phyloP scores from a whole-genome alignment of 2,113 vertebrate species.

The Ictalurus punctatus region DNA sequence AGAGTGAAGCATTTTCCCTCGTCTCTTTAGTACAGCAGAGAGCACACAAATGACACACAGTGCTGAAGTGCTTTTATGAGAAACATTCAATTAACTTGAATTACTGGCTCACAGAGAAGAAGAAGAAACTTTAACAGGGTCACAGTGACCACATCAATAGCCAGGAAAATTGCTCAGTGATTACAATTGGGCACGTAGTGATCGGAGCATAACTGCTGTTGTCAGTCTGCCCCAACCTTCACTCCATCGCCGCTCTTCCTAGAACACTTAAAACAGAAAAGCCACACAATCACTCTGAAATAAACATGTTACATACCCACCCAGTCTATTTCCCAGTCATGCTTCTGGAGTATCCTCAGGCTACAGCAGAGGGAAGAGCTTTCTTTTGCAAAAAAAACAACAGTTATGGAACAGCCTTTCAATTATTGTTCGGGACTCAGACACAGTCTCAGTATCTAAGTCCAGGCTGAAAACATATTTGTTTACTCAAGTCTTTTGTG shows the following conservation, averaged over 20 bases:
- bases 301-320: not conserved
- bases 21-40: not conserved
- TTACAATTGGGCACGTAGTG: not conserved
- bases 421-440: no score
- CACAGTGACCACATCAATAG: conserved; percentile 30
- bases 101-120: not conserved
- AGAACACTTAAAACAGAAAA: not conserved
- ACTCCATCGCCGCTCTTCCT: not conserved
- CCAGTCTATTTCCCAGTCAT: not conserved
- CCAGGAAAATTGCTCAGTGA: conserved; percentile 34
- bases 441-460: no score
- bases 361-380: not conserved
- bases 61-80: not conserved
- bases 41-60: not conserved
- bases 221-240: not conserved
- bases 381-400: no score
- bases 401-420: no score
- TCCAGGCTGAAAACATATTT: no score
- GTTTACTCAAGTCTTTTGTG: no score
- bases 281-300: not conserved
- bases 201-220: conserved; percentile 6
- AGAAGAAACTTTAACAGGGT: conserved; percentile 3
- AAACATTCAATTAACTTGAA: not conserved
- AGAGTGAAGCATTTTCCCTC: not conserved
- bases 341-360: not conserved